Evolutionary conservation across 2,113 vertebrate genomes (phyloP).

Genomic region (Nibea albiflora): DNA sequence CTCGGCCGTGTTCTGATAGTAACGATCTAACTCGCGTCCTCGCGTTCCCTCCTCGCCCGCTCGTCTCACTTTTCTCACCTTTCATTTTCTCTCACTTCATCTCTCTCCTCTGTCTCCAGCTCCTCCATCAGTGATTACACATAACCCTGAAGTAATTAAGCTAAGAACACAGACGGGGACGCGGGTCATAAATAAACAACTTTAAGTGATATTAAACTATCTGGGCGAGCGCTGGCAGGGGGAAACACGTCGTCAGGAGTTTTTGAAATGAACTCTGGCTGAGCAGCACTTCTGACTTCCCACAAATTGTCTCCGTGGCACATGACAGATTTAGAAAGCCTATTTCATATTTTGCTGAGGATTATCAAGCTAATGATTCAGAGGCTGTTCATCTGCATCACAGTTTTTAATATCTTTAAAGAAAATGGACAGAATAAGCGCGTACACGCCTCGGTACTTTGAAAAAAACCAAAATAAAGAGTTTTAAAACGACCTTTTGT

Average conservation of each 20-base stretch:
- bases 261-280: constrained; percentile 43
- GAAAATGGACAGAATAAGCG: background rate
- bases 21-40: background rate
- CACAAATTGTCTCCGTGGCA: constrained; percentile 23
- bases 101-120: constrained; percentile 23
- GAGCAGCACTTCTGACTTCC: constrained; percentile 45
- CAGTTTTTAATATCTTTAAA: background rate
- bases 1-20: background rate
- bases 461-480: background rate
- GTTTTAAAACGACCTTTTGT: background rate
- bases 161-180: constrained; percentile 62
- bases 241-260: constrained; percentile 62
- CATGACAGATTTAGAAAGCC: background rate
- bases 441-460: background rate
- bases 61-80: background rate
- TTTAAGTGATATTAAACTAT: constrained; percentile 70
- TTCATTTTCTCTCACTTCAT: constrained; percentile 28
- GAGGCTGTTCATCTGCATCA: background rate
- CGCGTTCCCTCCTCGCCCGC: background rate
- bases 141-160: constrained; percentile 68
- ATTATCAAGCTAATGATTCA: background rate
- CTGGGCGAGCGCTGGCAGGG: constrained; percentile 50
- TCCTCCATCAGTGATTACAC: constrained; percentile 54
- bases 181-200: constrained; percentile 66
- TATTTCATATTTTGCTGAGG: background rate